A percentile compares a stretch with the other conserved stretches of the same genome.
Conservation (phyloP, 2,888 invertebrate genomes). For the Aporophyla nigra region DNA sequence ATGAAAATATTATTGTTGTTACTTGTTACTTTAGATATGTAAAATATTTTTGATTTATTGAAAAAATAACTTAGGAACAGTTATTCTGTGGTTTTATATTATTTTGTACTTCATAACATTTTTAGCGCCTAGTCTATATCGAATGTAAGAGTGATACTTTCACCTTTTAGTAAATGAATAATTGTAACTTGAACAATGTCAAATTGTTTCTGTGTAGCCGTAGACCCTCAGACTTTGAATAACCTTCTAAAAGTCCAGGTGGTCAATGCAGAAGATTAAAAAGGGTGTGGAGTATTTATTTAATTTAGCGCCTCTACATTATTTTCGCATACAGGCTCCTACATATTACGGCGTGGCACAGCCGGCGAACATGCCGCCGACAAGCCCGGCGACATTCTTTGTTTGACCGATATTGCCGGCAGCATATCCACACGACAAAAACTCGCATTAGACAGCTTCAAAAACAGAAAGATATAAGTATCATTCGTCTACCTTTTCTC, state of each 20-base stretch:
- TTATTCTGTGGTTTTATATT: too few species aligned
- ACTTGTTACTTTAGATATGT: background rate
- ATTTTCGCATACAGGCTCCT: background rate
- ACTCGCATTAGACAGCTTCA: too few species aligned
- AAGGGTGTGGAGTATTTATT: background rate
- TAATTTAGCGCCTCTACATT: background rate
- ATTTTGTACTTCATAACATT: conserved; percentile 16
- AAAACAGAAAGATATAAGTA: too few species aligned
- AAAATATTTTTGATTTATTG: background rate
- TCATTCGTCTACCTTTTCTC: background rate
- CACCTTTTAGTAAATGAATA: background rate
- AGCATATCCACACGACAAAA: too few species aligned
- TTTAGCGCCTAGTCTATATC: background rate
- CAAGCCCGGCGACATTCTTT: too few species aligned
- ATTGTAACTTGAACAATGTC: background rate
- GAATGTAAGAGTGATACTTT: background rate
- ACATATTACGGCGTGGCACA: too few species aligned
- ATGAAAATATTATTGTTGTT: background rate
- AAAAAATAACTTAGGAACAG: too few species aligned
- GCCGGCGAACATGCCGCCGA: too few species aligned
- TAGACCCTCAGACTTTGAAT: background rate
- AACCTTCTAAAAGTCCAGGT: background rate
- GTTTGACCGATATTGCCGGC: too few species aligned
- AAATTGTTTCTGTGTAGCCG: background rate
- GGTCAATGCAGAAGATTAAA: background rate